Evolutionary conservation across 2,113 vertebrate species (phyloP).

Genomic region (Anguilla japonica): DNA sequence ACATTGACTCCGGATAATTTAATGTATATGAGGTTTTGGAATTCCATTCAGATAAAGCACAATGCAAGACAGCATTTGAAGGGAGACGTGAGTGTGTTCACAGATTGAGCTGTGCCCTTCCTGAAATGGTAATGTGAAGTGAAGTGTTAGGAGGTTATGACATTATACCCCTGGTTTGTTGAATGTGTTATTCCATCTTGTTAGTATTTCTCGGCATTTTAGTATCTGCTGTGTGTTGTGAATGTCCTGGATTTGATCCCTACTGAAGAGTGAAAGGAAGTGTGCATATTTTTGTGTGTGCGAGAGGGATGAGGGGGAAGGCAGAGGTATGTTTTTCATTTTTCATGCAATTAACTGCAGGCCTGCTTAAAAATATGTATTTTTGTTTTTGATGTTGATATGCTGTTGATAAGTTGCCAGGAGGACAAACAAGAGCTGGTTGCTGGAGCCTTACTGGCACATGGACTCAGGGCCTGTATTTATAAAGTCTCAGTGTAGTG

Average conservation of each 20-base stretch:
- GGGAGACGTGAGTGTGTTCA: background rate
- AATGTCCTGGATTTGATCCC: slow-evolving; percentile 13
- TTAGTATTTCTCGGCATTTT: background rate
- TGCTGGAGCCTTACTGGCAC: background rate
- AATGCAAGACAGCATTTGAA: background rate
- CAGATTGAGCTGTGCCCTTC: background rate
- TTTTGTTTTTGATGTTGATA: background rate
- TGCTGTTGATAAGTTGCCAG: background rate
- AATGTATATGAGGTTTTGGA: background rate
- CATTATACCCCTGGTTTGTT: slow-evolving; percentile 16
- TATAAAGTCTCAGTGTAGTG: background rate
- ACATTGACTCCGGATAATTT: background rate
- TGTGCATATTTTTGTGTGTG: slow-evolving; percentile 10
- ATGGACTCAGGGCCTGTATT: background rate
- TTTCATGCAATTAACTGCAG: background rate
- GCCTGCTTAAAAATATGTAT: background rate
- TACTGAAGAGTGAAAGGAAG: background rate
- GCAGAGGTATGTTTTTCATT: slow-evolving; percentile 5
- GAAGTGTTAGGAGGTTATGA: slow-evolving; percentile 2
- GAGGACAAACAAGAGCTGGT: background rate
- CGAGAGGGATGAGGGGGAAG: slow-evolving; percentile 25
- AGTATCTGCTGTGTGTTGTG: slow-evolving; percentile 16
- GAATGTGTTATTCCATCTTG: slow-evolving; percentile 12
- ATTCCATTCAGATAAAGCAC: slow-evolving; percentile 13
- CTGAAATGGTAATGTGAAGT: slow-evolving; percentile 13